Evolutionary conservation across 2,888 invertebrate species (phyloP).

Genomic region (Crematogaster levior): DNA sequence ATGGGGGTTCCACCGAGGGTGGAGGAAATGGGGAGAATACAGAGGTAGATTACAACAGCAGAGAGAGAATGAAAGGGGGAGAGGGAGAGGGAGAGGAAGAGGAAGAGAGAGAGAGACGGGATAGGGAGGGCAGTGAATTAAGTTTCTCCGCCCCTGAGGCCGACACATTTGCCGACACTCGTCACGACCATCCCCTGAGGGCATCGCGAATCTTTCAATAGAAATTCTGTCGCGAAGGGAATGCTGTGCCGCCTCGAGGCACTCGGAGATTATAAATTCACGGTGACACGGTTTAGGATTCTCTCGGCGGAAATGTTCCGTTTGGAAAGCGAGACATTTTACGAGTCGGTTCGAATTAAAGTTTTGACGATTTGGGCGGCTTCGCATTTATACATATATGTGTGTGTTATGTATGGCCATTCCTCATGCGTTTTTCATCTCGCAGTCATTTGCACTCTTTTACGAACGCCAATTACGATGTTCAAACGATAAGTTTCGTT

Average conservation of each 20-base stretch:
- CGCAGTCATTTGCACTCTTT: too few relatives aligned
- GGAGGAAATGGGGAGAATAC: slow-evolving; percentile 19
- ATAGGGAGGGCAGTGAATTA: slow-evolving; percentile 74
- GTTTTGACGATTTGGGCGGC: neutral
- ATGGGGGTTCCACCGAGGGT: slow-evolving; percentile 24
- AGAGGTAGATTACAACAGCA: slow-evolving; percentile 12
- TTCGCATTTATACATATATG: neutral
- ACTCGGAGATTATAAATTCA: slow-evolving; percentile 50
- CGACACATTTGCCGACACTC: slow-evolving; percentile 74
- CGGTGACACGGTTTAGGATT: neutral
- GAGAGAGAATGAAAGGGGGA: neutral
- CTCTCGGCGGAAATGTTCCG: neutral
- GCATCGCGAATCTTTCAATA: slow-evolving; percentile 73
- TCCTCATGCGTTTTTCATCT: neutral
- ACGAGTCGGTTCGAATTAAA: neutral
- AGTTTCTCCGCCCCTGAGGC: slow-evolving; percentile 78
- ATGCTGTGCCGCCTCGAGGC: slow-evolving; percentile 58
- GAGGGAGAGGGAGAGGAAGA: slow-evolving; percentile 33
- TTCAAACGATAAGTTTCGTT: neutral
- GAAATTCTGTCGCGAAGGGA: slow-evolving; percentile 68
- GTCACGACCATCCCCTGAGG: slow-evolving; percentile 75
- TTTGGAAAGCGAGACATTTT: slow-evolving; percentile 1
- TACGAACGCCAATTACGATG: neutral
- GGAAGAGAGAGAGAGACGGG: slow-evolving; percentile 40
- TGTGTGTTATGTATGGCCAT: too few relatives aligned